Conservation (phyloP, 2,888 invertebrate genomes). For the Eulithis testata region DNA sequence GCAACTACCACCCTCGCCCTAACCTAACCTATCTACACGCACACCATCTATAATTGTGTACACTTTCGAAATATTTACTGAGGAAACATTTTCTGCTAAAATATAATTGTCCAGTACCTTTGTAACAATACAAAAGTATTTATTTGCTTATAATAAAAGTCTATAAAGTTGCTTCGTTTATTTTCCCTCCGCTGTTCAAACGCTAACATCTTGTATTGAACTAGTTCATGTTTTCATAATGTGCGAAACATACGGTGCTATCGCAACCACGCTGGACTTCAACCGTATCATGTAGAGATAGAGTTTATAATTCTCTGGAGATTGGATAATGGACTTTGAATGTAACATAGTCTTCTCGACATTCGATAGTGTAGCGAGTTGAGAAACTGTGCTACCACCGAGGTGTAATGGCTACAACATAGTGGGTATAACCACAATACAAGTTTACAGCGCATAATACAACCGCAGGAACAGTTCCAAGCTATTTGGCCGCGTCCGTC, state of each 20-base stretch:
- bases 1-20: background rate
- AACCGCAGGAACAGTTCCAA: background rate
- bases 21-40: conserved; percentile 1
- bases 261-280: background rate
- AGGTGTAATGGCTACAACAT: background rate
- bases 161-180: background rate
- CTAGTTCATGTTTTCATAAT: conserved; percentile 68
- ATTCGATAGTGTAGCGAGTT: conserved; percentile 54
- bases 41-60: background rate
- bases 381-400: conserved; percentile 38
- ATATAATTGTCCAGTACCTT: background rate
- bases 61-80: background rate
- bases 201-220: conserved; percentile 51
- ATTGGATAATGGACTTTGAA: conserved; percentile 16
- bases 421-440: conserved; percentile 1
- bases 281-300: conserved; percentile 10
- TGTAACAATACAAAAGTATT: background rate
- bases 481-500: background rate
- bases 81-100: background rate
- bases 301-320: background rate
- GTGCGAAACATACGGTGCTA: conserved; percentile 61
- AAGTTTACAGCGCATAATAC: background rate
- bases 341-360: conserved; percentile 48
- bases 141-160: no score
- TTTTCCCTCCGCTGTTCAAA: conserved; percentile 7